Percentiles rank a stretch among this genome's conserved stretches.
phyloP scores from a whole-genome alignment of 2,888 invertebrate genomes.

The Agrochola lota region DNA sequence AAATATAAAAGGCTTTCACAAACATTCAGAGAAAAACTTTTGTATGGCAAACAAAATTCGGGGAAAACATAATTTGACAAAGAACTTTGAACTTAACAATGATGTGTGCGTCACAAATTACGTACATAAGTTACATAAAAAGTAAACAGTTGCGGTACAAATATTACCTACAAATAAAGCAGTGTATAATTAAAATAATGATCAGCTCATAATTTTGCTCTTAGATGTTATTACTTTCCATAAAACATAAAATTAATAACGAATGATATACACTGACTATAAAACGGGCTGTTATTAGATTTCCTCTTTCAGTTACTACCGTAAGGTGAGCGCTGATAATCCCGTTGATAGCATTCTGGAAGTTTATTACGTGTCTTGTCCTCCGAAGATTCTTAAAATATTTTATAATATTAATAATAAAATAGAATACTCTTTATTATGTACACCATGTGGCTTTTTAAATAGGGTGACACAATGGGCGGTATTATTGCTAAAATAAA shows the following conservation, averaged over 20 bases:
- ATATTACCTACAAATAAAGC: slow-evolving; percentile 5
- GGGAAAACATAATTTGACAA: slow-evolving; percentile 28
- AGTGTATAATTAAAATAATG: slow-evolving; percentile 43
- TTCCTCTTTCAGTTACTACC: slow-evolving; percentile 52
- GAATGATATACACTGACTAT: slow-evolving; percentile 64
- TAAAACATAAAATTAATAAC: slow-evolving; percentile 64
- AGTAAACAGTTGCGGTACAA: slow-evolving; percentile 10
- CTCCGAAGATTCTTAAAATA: slow-evolving; percentile 15
- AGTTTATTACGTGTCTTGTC: slow-evolving; percentile 40
- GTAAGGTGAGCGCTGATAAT: slow-evolving; percentile 55
- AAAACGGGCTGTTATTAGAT: slow-evolving; percentile 64
- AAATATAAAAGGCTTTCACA: slow-evolving; percentile 19
- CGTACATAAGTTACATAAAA: slow-evolving; percentile 17
- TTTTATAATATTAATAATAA: not conserved
- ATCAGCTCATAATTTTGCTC: slow-evolving; percentile 49
- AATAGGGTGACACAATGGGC: no score
- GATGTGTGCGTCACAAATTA: slow-evolving; percentile 30
- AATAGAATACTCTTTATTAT: not conserved
- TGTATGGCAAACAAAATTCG: slow-evolving; percentile 12
- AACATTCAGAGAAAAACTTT: slow-evolving; percentile 5
- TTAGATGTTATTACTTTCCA: slow-evolving; percentile 53
- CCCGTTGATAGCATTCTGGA: slow-evolving; percentile 32
- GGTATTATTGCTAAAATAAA: no score
- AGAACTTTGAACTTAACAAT: slow-evolving; percentile 17
- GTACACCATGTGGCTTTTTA: no score